These are phyloP conservation scores for Acanthopagrus latus DNA, from an alignment of 2,797 vertebrate genomes.

Conservation along the genomic window DNA sequence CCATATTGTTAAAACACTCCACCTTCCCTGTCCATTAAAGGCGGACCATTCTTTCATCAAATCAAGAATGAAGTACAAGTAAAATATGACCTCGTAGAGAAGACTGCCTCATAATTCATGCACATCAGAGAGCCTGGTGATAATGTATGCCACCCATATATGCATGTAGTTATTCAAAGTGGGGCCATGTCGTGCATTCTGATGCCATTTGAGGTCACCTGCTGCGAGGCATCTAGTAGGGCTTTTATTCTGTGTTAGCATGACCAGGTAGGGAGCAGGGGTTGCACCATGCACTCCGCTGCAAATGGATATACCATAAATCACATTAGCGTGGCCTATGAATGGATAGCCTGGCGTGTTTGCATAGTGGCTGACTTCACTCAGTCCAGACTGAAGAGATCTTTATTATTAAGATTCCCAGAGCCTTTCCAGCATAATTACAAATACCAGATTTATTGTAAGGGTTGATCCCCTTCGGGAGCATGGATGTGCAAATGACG, in stretches of 20 bases:
- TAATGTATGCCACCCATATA: conserved; percentile 75
- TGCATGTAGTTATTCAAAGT: conserved; percentile 82
- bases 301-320: conserved; percentile 79
- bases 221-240: conserved; percentile 30
- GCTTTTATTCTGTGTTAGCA: conserved; percentile 70
- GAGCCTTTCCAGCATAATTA: neutral
- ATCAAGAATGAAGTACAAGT: conserved; percentile 73
- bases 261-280: conserved; percentile 72
- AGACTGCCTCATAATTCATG: conserved; percentile 77
- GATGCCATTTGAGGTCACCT: conserved; percentile 72
- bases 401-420: conserved; percentile 9
- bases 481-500: neutral
- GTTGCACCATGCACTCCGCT: conserved; percentile 52
- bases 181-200: conserved; percentile 71
- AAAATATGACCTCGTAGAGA: conserved; percentile 74
- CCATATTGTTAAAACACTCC: conserved; percentile 76
- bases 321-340: conserved; percentile 66
- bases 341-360: conserved; percentile 43
- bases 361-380: conserved; percentile 34
- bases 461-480: neutral
- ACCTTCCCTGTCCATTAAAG: conserved; percentile 81
- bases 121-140: conserved; percentile 57
- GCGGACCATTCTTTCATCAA: conserved; percentile 78
- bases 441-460: neutral
- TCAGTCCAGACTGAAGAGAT: conserved; percentile 5